phyloP scores from a whole-genome alignment of 2,888 invertebrate species.

The Cantharis rustica region DNA sequence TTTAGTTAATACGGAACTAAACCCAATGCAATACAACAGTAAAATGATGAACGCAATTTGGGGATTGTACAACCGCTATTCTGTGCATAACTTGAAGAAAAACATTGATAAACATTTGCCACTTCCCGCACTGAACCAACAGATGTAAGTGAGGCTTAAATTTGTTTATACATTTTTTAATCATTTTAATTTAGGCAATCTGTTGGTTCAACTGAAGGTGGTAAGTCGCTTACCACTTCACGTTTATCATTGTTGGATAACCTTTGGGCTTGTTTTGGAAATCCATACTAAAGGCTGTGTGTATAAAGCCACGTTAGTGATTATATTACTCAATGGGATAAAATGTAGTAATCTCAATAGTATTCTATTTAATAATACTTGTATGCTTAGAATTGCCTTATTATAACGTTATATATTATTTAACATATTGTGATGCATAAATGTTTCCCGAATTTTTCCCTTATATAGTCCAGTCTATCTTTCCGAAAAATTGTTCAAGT shows the following conservation, averaged over 20 bases:
- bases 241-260: background rate
- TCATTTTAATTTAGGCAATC: constrained; percentile 21
- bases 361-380: background rate
- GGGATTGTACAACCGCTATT: constrained; percentile 88
- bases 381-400: background rate
- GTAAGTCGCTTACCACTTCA: background rate
- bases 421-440: background rate
- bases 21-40: constrained; percentile 78
- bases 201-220: constrained; percentile 27
- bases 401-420: background rate
- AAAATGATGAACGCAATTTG: constrained; percentile 91
- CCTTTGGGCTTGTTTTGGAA: background rate
- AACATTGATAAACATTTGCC: constrained; percentile 64
- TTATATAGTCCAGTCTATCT: too few relatives aligned
- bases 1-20: constrained; percentile 12
- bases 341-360: background rate
- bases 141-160: constrained; percentile 29
- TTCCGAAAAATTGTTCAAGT: too few relatives aligned
- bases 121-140: constrained; percentile 31
- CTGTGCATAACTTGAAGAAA: constrained; percentile 86
- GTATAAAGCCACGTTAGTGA: background rate
- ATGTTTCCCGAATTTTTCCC: background rate
- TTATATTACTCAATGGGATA: background rate
- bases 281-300: background rate
- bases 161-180: background rate